Percentiles rank a stretch among this genome's conserved stretches.
Conservation (phyloP, 2,888 invertebrate species). For the Volucella inanis region DNA sequence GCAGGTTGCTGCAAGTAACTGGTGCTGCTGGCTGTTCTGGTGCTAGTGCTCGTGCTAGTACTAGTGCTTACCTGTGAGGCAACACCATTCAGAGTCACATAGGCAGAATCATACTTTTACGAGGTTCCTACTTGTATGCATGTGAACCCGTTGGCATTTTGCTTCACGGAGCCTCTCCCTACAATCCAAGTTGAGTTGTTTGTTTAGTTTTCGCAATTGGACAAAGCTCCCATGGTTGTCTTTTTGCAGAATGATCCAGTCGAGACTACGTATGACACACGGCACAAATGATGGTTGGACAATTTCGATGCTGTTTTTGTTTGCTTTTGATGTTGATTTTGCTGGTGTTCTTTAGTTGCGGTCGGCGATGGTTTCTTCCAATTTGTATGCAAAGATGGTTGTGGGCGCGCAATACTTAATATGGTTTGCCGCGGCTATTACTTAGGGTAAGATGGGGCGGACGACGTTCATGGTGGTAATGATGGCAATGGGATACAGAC, state of each 20-base stretch:
- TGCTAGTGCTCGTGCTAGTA: constrained; percentile 1
- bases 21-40: constrained; percentile 16
- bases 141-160: constrained; percentile 59
- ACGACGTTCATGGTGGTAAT: constrained; percentile 38
- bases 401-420: constrained; percentile 66
- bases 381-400: constrained; percentile 66
- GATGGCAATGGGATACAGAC: constrained; percentile 23
- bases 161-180: constrained; percentile 10
- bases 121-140: constrained; percentile 19
- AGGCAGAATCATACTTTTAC: background rate
- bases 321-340: background rate
- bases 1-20: constrained; percentile 53
- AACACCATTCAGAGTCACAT: too few relatives aligned
- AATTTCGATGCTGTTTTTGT: background rate
- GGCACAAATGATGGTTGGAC: constrained; percentile 21
- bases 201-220: constrained; percentile 16
- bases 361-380: constrained; percentile 53
- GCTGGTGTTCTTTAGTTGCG: constrained; percentile 22
- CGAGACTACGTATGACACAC: constrained; percentile 17
- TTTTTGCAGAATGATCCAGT: constrained; percentile 26
- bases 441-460: constrained; percentile 20
- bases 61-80: too few relatives aligned
- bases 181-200: constrained; percentile 8
- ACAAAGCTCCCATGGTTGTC: constrained; percentile 12
- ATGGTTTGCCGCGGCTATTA: constrained; percentile 47